A percentile compares a stretch with the other conserved stretches of the same genome.
phyloP scores from a whole-genome alignment of 1,140 invertebrate species.

The Drosophila navojoa region DNA sequence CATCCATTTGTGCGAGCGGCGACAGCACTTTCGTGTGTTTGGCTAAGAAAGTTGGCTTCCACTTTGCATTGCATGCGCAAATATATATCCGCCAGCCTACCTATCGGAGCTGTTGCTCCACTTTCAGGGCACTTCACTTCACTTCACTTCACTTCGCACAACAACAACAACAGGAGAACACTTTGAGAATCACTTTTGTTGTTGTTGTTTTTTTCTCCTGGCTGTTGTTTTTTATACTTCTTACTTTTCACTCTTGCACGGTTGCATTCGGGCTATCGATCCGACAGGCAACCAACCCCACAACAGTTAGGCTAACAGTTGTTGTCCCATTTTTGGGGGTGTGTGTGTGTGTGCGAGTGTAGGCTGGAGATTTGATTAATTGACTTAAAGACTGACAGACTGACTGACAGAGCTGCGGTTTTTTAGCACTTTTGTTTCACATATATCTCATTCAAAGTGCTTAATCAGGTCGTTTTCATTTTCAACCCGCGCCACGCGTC shows the following conservation, averaged over 20 bases:
- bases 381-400: constrained; percentile 1
- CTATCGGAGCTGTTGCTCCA: constrained; percentile 34
- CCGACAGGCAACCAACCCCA: constrained; percentile 47
- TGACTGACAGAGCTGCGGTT: background rate
- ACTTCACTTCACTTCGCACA: background rate
- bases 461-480: constrained; percentile 45
- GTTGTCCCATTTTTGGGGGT: constrained; percentile 16
- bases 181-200: constrained; percentile 35
- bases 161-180: background rate
- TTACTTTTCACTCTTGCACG: constrained; percentile 51
- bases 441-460: constrained; percentile 4
- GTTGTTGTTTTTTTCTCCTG: constrained; percentile 21
- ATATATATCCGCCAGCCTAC: background rate
- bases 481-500: constrained; percentile 45
- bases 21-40: constrained; percentile 16
- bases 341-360: background rate
- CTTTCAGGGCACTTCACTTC: constrained; percentile 35
- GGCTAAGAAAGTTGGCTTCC: constrained; percentile 40
- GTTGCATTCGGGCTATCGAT: constrained; percentile 76
- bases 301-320: constrained; percentile 18
- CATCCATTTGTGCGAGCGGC: constrained; percentile 34
- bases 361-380: background rate
- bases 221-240: constrained; percentile 16
- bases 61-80: constrained; percentile 22
- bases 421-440: constrained; percentile 23